phyloP scores from a whole-genome alignment of 2,113 vertebrate genomes.

The Perognathus longimembris region DNA sequence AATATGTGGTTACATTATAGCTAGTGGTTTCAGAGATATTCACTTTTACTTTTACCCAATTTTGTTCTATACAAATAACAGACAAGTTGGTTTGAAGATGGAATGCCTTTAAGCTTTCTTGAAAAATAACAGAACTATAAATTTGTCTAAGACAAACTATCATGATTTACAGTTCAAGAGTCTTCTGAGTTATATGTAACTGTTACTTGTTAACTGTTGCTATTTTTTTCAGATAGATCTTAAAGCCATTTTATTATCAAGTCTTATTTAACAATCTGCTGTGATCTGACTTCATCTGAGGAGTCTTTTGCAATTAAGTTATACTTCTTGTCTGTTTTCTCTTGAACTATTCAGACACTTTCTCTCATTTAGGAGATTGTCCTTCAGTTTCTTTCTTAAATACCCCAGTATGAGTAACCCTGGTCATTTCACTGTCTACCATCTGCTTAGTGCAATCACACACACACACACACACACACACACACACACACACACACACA shows the following conservation, averaged over 20 bases:
- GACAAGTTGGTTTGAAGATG: constrained; percentile 38
- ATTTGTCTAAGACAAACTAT: constrained; percentile 25
- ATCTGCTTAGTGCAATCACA: not conserved
- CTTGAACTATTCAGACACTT: not conserved
- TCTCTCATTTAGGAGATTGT: not conserved
- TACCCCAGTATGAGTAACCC: not conserved
- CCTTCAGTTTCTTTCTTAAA: not conserved
- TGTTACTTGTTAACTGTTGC: not conserved
- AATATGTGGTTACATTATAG: constrained; percentile 17
- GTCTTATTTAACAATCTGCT: not conserved
- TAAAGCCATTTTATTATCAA: not conserved
- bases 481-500: not conserved
- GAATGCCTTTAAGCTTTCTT: constrained; percentile 49
- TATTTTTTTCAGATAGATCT: not conserved
- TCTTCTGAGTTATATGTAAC: not conserved
- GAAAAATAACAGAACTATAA: constrained; percentile 19
- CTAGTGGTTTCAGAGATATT: constrained; percentile 18
- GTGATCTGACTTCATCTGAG: not conserved
- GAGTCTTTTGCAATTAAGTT: not conserved
- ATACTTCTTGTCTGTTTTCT: not conserved
- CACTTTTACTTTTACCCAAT: not conserved
- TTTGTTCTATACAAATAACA: constrained; percentile 25
- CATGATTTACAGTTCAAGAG: constrained; percentile 6
- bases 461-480: not conserved
- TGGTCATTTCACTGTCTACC: not conserved